These are phyloP conservation scores for Brachyptera risi DNA, from an alignment of 2,888 invertebrate species.

Conservation along the genomic window DNA sequence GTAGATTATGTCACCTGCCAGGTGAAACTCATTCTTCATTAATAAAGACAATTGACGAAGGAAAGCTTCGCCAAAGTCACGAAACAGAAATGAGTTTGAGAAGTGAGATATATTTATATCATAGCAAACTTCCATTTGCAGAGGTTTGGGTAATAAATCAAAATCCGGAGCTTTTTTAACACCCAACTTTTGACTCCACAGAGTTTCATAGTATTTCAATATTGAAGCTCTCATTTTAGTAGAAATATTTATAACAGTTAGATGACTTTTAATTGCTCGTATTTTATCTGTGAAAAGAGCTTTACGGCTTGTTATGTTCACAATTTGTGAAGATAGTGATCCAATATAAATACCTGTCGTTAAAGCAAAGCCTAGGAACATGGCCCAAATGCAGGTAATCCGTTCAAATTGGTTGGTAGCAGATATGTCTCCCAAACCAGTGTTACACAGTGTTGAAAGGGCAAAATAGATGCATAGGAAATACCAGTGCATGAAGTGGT, in stretches of 20 bases:
- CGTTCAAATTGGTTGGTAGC: background rate
- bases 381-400: conserved; percentile 38
- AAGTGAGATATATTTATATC: conserved; percentile 52
- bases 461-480: conserved; percentile 12
- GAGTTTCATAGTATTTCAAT: conserved; percentile 50
- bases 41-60: conserved; percentile 50
- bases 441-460: background rate
- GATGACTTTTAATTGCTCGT: conserved; percentile 48
- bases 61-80: conserved; percentile 52
- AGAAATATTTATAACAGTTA: conserved; percentile 36
- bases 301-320: conserved; percentile 49
- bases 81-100: conserved; percentile 51
- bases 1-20: conserved; percentile 52
- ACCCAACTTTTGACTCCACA: conserved; percentile 53
- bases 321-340: conserved; percentile 50
- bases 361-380: conserved; percentile 48
- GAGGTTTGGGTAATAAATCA: conserved; percentile 47
- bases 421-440: background rate
- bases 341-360: conserved; percentile 52
- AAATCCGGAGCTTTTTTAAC: conserved; percentile 49
- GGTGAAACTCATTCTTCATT: conserved; percentile 53
- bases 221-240: background rate
- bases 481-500: no score
- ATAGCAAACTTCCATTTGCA: conserved; percentile 52
- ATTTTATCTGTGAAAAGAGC: conserved; percentile 49